Evolutionary conservation across 2,888 invertebrate genomes (phyloP).

Genomic region (Oegoconia quadripuncta): DNA sequence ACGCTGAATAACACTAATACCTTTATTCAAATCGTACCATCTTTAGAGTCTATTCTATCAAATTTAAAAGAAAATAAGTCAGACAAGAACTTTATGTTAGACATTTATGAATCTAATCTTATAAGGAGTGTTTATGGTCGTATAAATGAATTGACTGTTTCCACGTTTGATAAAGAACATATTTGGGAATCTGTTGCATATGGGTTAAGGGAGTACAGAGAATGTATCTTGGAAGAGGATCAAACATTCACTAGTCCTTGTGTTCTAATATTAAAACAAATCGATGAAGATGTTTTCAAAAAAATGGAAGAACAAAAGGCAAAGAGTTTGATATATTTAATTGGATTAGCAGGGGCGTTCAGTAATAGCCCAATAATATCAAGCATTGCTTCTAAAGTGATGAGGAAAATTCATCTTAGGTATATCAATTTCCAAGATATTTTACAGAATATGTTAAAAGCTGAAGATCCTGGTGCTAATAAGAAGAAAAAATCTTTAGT

Average conservation of each 20-base stretch:
- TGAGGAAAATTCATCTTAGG: conserved; percentile 83
- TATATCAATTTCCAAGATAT: conserved; percentile 80
- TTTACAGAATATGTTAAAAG: conserved; percentile 80
- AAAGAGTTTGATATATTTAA: conserved; percentile 68
- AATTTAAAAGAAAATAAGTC: conserved; percentile 36
- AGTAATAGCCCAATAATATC: conserved; percentile 81
- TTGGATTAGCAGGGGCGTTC: conserved; percentile 76
- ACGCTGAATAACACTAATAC: conserved; percentile 66
- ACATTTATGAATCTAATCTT: conserved; percentile 72
- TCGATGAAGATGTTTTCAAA: conserved; percentile 76
- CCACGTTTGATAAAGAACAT: conserved; percentile 53
- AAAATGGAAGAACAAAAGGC: conserved; percentile 65
- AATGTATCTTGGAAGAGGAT: conserved; percentile 56
- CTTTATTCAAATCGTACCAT: conserved; percentile 53
- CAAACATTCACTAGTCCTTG: conserved; percentile 55
- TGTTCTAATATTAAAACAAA: conserved; percentile 76
- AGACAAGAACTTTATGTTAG: conserved; percentile 48
- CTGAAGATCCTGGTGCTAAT: conserved; percentile 53
- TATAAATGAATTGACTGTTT: conserved; percentile 72
- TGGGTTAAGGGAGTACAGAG: conserved; percentile 74
- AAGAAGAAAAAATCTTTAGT: conserved; percentile 67
- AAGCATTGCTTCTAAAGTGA: conserved; percentile 79
- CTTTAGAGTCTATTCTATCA: conserved; percentile 42
- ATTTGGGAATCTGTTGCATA: conserved; percentile 80
- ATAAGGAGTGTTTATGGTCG: conserved; percentile 76